A percentile compares a stretch with the other conserved stretches of the same genome.
Evolutionary conservation across 2,888 invertebrate species (phyloP).

Genomic region (Acleris laterana): DNA sequence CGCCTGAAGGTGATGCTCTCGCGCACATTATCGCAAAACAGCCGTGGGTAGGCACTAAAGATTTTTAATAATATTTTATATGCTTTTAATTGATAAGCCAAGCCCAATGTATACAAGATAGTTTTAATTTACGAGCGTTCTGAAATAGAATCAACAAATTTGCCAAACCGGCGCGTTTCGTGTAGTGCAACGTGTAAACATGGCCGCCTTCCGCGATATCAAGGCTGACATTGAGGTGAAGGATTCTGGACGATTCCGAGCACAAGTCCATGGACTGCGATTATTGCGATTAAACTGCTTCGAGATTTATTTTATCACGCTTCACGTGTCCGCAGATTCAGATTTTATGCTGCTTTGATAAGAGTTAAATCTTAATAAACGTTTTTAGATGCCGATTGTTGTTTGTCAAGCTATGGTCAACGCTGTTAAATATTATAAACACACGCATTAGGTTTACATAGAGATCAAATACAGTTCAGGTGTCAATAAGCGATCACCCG

Average conservation of each 20-base stretch:
- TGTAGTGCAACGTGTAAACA: constrained; percentile 22
- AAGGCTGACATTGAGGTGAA: constrained; percentile 33
- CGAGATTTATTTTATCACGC: constrained; percentile 19
- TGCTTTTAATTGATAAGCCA: constrained; percentile 27
- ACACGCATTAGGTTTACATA: constrained; percentile 18
- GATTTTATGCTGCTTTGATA: background rate
- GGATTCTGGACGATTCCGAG: constrained; percentile 23
- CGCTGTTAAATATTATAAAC: constrained; percentile 24
- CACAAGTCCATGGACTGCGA: constrained; percentile 26
- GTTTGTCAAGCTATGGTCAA: constrained; percentile 22
- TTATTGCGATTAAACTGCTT: constrained; percentile 20
- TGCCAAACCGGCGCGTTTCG: constrained; percentile 8
- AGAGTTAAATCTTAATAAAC: background rate
- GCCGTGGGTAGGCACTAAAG: constrained; percentile 36
- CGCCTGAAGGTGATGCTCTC: constrained; percentile 69
- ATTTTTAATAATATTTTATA: constrained; percentile 21
- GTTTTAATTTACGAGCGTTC: constrained; percentile 3
- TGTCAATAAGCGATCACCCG: constrained; percentile 49
- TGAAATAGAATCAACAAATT: constrained; percentile 21
- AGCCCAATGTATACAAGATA: constrained; percentile 11
- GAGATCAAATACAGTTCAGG: constrained; percentile 42
- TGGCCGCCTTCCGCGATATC: constrained; percentile 18
- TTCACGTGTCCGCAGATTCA: constrained; percentile 10
- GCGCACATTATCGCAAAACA: constrained; percentile 45
- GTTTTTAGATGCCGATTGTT: background rate